These are phyloP conservation scores for Onychostruthus taczanowskii DNA, from an alignment of 2,113 vertebrate genomes.

Conservation along the genomic window DNA sequence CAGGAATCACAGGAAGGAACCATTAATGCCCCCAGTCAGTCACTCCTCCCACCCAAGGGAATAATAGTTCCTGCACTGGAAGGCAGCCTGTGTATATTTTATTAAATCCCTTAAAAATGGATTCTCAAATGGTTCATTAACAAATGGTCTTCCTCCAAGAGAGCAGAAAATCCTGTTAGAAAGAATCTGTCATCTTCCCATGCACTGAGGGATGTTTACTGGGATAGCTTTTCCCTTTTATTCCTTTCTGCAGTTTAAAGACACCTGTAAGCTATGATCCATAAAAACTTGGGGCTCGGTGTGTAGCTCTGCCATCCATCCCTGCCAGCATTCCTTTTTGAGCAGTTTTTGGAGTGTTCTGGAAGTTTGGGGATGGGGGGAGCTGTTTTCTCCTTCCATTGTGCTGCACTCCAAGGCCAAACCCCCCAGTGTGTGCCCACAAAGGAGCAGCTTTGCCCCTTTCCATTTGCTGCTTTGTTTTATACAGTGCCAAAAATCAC, in stretches of 20 bases:
- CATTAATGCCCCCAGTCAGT: conserved; percentile 52
- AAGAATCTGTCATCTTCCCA: conserved; percentile 42
- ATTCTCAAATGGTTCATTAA: conserved; percentile 63
- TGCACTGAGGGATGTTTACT: conserved; percentile 26
- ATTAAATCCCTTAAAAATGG: conserved; percentile 68
- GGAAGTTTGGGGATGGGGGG: neutral
- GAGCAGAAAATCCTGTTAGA: conserved; percentile 59
- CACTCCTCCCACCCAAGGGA: conserved; percentile 53
- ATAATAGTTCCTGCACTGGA: conserved; percentile 58
- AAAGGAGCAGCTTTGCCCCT: neutral
- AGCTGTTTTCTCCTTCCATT: neutral
- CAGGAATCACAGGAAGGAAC: conserved; percentile 47
- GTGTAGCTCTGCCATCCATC: neutral
- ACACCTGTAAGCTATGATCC: neutral
- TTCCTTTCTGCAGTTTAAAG: neutral
- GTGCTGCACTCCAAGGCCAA: neutral
- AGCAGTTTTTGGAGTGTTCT: neutral
- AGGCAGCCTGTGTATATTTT: conserved; percentile 59
- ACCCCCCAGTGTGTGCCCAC: neutral
- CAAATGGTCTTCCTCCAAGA: conserved; percentile 51
- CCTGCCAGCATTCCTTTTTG: neutral
- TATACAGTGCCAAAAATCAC: neutral
- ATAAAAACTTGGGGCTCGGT: neutral
- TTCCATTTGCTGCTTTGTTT: neutral
- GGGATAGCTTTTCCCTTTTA: neutral